Evolutionary conservation across 2,888 invertebrate species (phyloP).

Genomic region (Dilophus febrilis): DNA sequence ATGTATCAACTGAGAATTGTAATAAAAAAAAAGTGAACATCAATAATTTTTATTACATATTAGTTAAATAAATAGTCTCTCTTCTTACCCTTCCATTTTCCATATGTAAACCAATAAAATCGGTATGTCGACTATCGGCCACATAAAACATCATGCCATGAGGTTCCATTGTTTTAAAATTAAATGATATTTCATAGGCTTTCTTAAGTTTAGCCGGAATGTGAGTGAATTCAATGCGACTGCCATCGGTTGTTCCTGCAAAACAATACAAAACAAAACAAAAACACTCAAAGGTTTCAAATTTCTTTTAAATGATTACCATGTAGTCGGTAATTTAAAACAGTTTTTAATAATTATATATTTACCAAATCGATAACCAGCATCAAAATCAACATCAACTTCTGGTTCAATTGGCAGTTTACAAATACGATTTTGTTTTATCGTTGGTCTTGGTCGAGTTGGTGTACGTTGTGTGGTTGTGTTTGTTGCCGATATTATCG

Average conservation of each 20-base stretch:
- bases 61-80: no score
- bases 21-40: no score
- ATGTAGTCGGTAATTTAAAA: constrained; percentile 51
- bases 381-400: constrained; percentile 23
- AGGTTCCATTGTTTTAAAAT: constrained; percentile 50
- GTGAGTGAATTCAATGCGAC: constrained; percentile 53
- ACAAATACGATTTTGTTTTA: constrained; percentile 14
- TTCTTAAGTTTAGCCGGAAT: constrained; percentile 43
- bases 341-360: constrained; percentile 44
- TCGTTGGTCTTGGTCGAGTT: constrained; percentile 15
- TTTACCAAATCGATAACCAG: constrained; percentile 27
- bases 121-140: constrained; percentile 40
- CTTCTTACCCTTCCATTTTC: constrained; percentile 53
- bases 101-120: constrained; percentile 61
- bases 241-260: constrained; percentile 46
- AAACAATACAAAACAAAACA: constrained; percentile 8
- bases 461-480: constrained; percentile 11
- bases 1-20: constrained; percentile 39
- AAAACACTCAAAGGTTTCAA: constrained; percentile 5
- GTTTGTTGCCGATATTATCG: background rate
- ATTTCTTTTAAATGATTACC: no score
- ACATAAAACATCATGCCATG: constrained; percentile 78
- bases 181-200: constrained; percentile 56
- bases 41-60: constrained; percentile 3
- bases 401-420: constrained; percentile 24